Evolutionary conservation across 2,797 vertebrate species (phyloP).

Genomic region (Podarcis siculus): DNA sequence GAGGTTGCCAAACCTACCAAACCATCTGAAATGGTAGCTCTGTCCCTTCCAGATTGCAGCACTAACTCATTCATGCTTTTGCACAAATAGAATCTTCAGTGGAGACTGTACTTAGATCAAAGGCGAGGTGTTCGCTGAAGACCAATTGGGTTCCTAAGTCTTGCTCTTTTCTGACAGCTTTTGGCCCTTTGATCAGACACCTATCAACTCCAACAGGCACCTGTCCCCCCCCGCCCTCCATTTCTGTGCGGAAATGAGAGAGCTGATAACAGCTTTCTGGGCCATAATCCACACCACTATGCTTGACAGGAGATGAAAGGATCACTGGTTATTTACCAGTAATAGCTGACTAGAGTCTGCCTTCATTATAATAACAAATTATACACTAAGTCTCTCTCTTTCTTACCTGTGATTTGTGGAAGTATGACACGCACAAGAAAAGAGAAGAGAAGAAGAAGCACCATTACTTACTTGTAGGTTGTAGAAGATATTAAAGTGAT

Average conservation of each 20-base stretch:
- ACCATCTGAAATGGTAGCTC: slow-evolving; percentile 43
- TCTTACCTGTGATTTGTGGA: slow-evolving; percentile 43
- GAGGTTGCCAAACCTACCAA: slow-evolving; percentile 39
- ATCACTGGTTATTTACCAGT: slow-evolving; percentile 86
- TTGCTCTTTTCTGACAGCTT: slow-evolving; percentile 84
- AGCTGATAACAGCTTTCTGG: slow-evolving; percentile 86
- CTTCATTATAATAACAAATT: slow-evolving; percentile 74
- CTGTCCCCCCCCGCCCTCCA: slow-evolving; percentile 61
- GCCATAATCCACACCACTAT: slow-evolving; percentile 81
- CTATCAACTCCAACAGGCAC: slow-evolving; percentile 86
- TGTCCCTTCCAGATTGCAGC: slow-evolving; percentile 35
- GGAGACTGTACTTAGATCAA: slow-evolving; percentile 86
- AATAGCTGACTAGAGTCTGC: slow-evolving; percentile 78
- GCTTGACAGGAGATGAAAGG: slow-evolving; percentile 93
- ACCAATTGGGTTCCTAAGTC: slow-evolving; percentile 84
- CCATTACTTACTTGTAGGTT: neutral
- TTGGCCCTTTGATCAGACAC: slow-evolving; percentile 90
- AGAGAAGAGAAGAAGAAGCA: neutral
- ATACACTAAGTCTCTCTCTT: slow-evolving; percentile 24
- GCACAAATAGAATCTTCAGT: slow-evolving; percentile 83
- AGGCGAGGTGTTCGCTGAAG: slow-evolving; percentile 81
- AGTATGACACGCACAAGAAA: slow-evolving; percentile 38
- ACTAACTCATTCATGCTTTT: slow-evolving; percentile 71
- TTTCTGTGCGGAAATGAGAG: slow-evolving; percentile 91
- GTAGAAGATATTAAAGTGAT: slow-evolving; percentile 24